These are phyloP conservation scores for Hippasteria phrygiana DNA, from an alignment of 53 echinoderm and acorn worm genomes.

Conservation along the genomic window DNA sequence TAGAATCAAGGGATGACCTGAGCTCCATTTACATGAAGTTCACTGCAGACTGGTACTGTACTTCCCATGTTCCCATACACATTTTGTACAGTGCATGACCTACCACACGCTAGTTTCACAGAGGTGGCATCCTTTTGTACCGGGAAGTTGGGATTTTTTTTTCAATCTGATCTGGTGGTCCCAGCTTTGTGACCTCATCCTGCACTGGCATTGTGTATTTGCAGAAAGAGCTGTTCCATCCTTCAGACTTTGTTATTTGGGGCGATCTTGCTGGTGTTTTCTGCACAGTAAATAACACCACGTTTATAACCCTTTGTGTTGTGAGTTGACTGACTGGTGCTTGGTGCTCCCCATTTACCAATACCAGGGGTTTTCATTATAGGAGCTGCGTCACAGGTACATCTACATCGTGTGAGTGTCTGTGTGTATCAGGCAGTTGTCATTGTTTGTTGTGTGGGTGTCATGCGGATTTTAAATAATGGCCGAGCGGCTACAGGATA, in stretches of 20 bases:
- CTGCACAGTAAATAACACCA: neutral
- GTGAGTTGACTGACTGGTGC: conserved; percentile 25
- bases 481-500: neutral
- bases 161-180: neutral
- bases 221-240: neutral
- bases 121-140: neutral
- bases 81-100: neutral
- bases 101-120: neutral
- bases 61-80: too few relatives aligned
- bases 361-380: conserved; percentile 21
- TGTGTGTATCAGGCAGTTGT: conserved; percentile 20
- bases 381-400: conserved; percentile 52
- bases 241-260: neutral
- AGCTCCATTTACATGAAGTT: conserved; percentile 63
- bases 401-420: neutral
- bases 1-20: conserved; percentile 49
- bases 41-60: conserved; percentile 1
- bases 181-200: neutral
- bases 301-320: conserved; percentile 37
- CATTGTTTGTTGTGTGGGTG: conserved; percentile 67
- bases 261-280: neutral
- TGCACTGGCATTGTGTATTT: neutral
- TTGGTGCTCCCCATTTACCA: neutral
- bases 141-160: conserved; percentile 5
- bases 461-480: conserved; percentile 16